A percentile compares a stretch with the other conserved stretches of the same genome.
Evolutionary conservation across 2,113 vertebrate species (phyloP).

Genomic region (Petaurus breviceps): DNA sequence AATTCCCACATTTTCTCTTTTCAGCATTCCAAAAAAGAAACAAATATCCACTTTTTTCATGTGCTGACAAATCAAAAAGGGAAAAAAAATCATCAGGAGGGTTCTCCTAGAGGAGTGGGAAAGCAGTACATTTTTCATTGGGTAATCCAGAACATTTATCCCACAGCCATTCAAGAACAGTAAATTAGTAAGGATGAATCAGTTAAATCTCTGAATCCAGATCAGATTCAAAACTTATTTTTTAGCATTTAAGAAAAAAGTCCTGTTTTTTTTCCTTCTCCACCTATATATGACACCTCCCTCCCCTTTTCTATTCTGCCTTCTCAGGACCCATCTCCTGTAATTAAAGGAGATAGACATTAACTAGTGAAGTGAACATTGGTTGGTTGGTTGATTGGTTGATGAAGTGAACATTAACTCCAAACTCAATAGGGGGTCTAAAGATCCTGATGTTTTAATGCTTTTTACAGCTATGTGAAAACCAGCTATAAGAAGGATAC

Average conservation of each 20-base stretch:
- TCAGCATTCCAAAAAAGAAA: constrained; percentile 1
- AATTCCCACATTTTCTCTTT: background rate
- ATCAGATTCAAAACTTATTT: background rate
- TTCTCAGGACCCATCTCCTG: background rate
- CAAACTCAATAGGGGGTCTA: background rate
- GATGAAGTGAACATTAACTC: background rate
- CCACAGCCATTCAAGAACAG: background rate
- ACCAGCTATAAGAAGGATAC: background rate
- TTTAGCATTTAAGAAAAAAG: background rate
- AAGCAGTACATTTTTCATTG: background rate
- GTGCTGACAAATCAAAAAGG: constrained; percentile 27
- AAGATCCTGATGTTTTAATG: background rate
- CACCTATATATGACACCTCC: background rate
- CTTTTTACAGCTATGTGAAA: background rate
- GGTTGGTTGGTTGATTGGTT: too few species aligned
- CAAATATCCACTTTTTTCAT: background rate
- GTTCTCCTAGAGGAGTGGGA: background rate
- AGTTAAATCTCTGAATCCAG: background rate
- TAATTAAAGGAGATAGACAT: constrained; percentile 1
- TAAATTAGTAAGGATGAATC: background rate
- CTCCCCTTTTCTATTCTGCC: background rate
- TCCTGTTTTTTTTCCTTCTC: background rate
- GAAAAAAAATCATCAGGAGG: background rate
- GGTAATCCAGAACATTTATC: background rate
- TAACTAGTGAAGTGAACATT: background rate